Evolutionary conservation across 2,888 invertebrate species (phyloP), one percentile per base, ranked within the genome.

Genomic region (Dryobota labecula): DNA sequence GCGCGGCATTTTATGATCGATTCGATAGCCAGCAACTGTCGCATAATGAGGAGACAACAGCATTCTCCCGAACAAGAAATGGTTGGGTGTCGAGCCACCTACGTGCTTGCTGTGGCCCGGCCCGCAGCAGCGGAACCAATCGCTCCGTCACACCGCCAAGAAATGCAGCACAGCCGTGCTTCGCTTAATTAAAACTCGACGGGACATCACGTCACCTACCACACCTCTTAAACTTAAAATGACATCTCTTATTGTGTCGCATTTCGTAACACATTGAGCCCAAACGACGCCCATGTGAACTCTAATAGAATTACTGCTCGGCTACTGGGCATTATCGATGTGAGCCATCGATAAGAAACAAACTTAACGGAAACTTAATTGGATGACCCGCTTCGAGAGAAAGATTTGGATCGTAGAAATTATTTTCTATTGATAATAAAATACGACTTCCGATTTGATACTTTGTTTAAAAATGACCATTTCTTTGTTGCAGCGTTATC

Each of bases 401-500:
- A 87, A 90, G 89, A 90, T 91, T 90, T 86, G 66, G 84, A 88
- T 89, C 77, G 86, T 86, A 80, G 79, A 86, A 79, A 86, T 86
- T 73, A 83, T 84, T 88, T 84, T 76, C 73, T 84, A 81, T 84
- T 81, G 75, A 77, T 58, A 85, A 80, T 81, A 70, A 76, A 73
- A 54, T 73, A 70, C 0, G 27, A 67, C 51, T 67, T 57, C 57
- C 47, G 43, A 69, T 20, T 71, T 63, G 47, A 56, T 67, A 64
- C 43, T 67, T 73, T 69, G 38, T 75, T 56, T 61, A 75, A 70
- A 80, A 69, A 57, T 49, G 30, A 68, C 49, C 56, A 82, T 85
- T 83, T 87, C 80, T 90, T 94, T 94, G 90, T 97, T 97, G 58
- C 97, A 98, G 98, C 98, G 93, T 97, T 98, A 96, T 98, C 98